phyloP scores from a whole-genome alignment of 1,140 invertebrate genomes.

The Yoshiicerus persimilis region DNA sequence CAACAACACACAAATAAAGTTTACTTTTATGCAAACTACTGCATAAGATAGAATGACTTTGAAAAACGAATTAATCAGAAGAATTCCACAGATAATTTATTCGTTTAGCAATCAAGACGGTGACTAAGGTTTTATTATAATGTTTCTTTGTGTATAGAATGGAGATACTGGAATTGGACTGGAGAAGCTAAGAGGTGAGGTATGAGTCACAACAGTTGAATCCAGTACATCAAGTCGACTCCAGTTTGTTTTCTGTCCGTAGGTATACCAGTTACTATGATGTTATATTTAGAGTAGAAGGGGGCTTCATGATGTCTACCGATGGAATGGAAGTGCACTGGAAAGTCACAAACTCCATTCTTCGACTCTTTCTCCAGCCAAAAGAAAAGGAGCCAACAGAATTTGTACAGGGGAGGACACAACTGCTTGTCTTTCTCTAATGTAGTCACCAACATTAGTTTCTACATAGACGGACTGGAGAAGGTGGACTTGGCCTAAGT shows the following conservation, averaged over 20 bases:
- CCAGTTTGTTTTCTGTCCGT: background rate
- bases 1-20: too few species aligned
- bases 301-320: constrained; percentile 15
- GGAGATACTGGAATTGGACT: too few species aligned
- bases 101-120: background rate
- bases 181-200: background rate
- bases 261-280: background rate
- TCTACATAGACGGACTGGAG: background rate
- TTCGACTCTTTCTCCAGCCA: background rate
- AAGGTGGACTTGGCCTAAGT: background rate
- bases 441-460: background rate
- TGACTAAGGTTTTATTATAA: background rate
- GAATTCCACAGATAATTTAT: too few species aligned
- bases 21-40: too few species aligned
- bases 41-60: too few species aligned
- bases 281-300: background rate
- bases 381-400: background rate
- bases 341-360: background rate
- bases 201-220: background rate
- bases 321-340: background rate
- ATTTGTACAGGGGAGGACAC: background rate
- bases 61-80: too few species aligned
- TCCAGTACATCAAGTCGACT: background rate
- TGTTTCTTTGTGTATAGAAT: background rate
- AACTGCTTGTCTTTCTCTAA: background rate